Conservation (phyloP, 1,140 invertebrate species). For the Zaprionus tsacasi region DNA sequence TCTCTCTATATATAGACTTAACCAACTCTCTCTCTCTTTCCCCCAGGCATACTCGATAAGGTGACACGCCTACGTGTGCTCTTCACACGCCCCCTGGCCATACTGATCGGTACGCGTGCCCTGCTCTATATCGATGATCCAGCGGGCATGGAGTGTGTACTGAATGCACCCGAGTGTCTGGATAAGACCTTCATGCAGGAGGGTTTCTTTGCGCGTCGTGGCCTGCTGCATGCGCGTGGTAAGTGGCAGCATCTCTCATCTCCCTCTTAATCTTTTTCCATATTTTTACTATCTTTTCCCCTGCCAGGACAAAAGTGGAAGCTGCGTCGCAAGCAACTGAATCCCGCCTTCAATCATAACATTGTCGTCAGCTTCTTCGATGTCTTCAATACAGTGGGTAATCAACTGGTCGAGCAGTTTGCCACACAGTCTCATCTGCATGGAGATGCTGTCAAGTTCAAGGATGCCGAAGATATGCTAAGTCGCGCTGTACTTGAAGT, state of each 20-base stretch:
- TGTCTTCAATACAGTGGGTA: slow-evolving; percentile 73
- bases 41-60: slow-evolving; percentile 64
- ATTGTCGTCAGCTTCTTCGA: slow-evolving; percentile 75
- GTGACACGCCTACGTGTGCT: slow-evolving; percentile 61
- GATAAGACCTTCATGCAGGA: slow-evolving; percentile 80
- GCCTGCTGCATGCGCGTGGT: slow-evolving; percentile 73
- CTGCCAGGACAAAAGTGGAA: slow-evolving; percentile 70
- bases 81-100: slow-evolving; percentile 64
- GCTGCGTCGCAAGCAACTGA: slow-evolving; percentile 72
- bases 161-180: slow-evolving; percentile 74
- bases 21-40: background rate
- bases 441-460: slow-evolving; percentile 57
- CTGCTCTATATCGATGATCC: slow-evolving; percentile 79
- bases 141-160: slow-evolving; percentile 66
- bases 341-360: slow-evolving; percentile 78
- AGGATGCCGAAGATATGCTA: slow-evolving; percentile 74
- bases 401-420: slow-evolving; percentile 71
- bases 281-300: too few relatives aligned
- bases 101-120: slow-evolving; percentile 66
- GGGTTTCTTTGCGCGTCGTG: slow-evolving; percentile 73
- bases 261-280: background rate
- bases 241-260: background rate
- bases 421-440: slow-evolving; percentile 39
- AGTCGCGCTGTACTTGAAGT: slow-evolving; percentile 77
- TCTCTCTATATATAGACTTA: background rate